phyloP scores from a whole-genome alignment of 2,797 vertebrate species.

The Alcedo atthis region DNA sequence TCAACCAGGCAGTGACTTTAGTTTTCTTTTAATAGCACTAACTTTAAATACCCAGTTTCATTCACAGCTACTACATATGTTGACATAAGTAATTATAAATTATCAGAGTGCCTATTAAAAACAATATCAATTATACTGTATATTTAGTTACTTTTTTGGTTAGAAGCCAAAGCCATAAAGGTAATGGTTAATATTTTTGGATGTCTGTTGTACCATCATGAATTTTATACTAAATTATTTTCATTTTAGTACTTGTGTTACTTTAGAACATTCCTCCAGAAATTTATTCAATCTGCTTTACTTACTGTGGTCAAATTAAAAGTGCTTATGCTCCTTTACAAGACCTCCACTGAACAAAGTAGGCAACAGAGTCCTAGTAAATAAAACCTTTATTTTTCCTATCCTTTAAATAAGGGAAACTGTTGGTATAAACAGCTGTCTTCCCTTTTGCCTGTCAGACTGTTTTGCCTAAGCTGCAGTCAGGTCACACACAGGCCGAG shows the following conservation, averaged over 20 bases:
- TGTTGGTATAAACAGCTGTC: neutral
- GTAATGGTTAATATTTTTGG: neutral
- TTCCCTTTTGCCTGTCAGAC: neutral
- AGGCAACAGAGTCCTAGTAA: neutral
- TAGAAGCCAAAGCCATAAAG: conserved; percentile 5
- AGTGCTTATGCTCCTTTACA: neutral
- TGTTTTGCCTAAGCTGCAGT: neutral
- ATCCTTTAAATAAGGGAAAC: neutral
- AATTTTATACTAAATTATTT: neutral
- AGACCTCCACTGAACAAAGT: neutral
- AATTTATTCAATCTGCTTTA: neutral
- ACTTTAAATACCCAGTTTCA: conserved; percentile 41
- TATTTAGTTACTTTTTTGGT: neutral
- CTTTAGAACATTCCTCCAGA: neutral
- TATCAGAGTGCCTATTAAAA: conserved; percentile 24
- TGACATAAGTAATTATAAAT: conserved; percentile 15
- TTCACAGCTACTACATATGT: conserved; percentile 1
- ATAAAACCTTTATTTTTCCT: neutral
- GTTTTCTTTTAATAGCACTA: conserved; percentile 50
- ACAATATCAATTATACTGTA: neutral
- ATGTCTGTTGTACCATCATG: neutral
- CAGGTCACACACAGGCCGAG: neutral
- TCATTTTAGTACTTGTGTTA: neutral
- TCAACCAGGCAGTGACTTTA: conserved; percentile 66
- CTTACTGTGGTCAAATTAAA: neutral